Conservation (phyloP, 2,797 vertebrate species). For the Vespertilio murinus region DNA sequence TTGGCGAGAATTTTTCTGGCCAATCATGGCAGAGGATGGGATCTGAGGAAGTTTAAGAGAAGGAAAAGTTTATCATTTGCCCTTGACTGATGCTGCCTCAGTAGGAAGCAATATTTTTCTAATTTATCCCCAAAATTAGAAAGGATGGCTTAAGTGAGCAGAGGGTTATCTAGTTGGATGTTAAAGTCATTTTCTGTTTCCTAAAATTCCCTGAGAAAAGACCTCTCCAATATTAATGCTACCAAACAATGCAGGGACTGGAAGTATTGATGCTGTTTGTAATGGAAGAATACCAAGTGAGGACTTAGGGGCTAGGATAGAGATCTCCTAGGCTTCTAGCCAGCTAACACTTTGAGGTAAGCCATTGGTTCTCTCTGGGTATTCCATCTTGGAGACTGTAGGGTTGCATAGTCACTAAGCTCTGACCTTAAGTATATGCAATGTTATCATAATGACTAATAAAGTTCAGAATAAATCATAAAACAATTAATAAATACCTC, state of each 20-base stretch:
- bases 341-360: not conserved
- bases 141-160: not conserved
- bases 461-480: slow-evolving; percentile 4
- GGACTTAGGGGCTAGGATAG: not conserved
- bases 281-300: not conserved
- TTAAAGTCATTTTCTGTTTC: not conserved
- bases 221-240: not conserved
- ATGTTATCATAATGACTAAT: not conserved
- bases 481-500: not conserved
- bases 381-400: not conserved
- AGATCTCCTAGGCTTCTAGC: no score
- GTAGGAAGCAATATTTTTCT: not conserved
- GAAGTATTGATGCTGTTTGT: not conserved
- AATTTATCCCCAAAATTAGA: not conserved
- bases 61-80: not conserved
- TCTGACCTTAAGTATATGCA: not conserved
- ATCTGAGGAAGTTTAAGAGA: not conserved
- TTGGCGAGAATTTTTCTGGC: not conserved
- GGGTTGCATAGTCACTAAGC: not conserved
- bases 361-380: not conserved
- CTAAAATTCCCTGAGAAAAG: not conserved
- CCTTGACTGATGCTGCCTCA: not conserved
- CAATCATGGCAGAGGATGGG: not conserved
- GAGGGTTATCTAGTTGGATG: not conserved
- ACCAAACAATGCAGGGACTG: not conserved